Evolutionary conservation across 2,113 vertebrate genomes (phyloP), one percentile per base, ranked within the genome.

Genomic region (Tragulus kanchil): DNA sequence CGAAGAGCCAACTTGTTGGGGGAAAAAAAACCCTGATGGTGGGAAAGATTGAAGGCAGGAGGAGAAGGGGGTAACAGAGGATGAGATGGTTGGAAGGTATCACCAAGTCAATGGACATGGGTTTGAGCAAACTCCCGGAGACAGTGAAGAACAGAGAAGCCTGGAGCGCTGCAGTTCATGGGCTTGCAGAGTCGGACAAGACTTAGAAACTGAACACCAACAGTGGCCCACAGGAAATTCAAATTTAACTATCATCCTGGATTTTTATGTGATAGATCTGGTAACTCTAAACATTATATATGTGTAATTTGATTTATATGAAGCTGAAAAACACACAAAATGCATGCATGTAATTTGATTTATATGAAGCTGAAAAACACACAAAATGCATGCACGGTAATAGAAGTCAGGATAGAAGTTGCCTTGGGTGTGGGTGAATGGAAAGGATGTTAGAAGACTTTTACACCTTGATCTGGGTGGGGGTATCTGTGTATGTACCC

Each of bases 181-280:
- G 36, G 69, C 21, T 45, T 8, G 1, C 69, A 71, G 69, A 73
- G 23, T 5, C 21, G 45, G 69, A 45, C 21, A 45, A 1, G 2
- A 11, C 21, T 73, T 45, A 73, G 10, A 36, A 73, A 71, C 11
- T 23, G 19, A 71, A 71, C 36, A 36, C 36, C 36, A 71, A 45
- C 36, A 71, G 5, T 71, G 19, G 82, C 88, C 56, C 9, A 42
- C 4, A 9, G 17, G 65, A 77, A 88, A 92, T 69, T 92, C 31
- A 62, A 65, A 65, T 91, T 90, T 62, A 36, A 48, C 14, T 45
- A 58, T 3, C 31, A 50, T 67, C 6, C 89, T 62, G 52, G 11
- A 26, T 48, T 75, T 91, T 94, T 85, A 69, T 42, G 16, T 61
- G 75, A 52, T 84, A 61, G 64, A 67, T 8, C 71, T 65, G 58